Percentiles rank a stretch among this genome's conserved stretches.
These are phyloP conservation scores for Novumbra hubbsi DNA, from an alignment of 2,797 vertebrate genomes.

Conservation along the genomic window DNA sequence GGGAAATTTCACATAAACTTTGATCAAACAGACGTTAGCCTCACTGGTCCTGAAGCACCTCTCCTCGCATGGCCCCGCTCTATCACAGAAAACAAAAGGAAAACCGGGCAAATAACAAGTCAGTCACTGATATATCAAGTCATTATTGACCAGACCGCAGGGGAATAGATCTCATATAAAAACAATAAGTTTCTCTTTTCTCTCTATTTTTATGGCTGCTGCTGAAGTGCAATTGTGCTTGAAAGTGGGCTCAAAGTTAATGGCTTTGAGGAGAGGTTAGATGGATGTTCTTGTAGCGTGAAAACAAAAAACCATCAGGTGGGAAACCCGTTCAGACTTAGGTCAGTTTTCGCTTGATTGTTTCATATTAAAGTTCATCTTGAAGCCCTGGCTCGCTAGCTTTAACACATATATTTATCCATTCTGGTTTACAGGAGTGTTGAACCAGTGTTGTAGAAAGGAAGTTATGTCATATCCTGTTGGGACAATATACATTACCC, in stretches of 20 bases:
- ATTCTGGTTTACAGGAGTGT: background rate
- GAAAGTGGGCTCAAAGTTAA: constrained; percentile 84
- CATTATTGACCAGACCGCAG: constrained; percentile 80
- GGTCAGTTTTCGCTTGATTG: constrained; percentile 25
- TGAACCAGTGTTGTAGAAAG: background rate
- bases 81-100: constrained; percentile 78
- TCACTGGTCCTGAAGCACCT: constrained; percentile 72
- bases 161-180: constrained; percentile 82
- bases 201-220: constrained; percentile 32
- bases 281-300: background rate
- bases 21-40: constrained; percentile 92
- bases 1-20: constrained; percentile 96
- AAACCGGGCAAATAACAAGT: constrained; percentile 83
- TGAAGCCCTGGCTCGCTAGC: constrained; percentile 1
- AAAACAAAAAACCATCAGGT: background rate
- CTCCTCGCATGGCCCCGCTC: constrained; percentile 74
- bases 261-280: constrained; percentile 54
- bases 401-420: background rate
- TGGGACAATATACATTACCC: background rate
- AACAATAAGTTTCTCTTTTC: constrained; percentile 77
- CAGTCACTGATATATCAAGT: constrained; percentile 76
- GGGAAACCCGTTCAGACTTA: constrained; percentile 30
- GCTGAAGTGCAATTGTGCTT: constrained; percentile 41
- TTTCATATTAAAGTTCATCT: background rate
- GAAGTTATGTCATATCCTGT: constrained; percentile 3